phyloP scores from a whole-genome alignment of 2,797 vertebrate genomes.

The Sebastes kiyomatsui region DNA sequence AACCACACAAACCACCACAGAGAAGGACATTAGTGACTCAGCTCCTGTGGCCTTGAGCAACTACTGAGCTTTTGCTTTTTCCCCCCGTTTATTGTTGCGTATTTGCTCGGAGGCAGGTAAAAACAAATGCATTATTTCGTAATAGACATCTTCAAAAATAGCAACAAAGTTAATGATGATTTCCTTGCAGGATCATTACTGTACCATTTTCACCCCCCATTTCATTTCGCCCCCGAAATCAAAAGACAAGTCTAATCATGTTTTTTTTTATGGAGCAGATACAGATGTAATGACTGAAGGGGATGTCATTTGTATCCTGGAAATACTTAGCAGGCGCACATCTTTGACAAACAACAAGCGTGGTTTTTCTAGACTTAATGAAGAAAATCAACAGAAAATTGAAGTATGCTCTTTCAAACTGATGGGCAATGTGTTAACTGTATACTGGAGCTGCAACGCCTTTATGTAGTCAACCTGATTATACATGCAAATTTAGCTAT shows the following conservation, averaged over 20 bases:
- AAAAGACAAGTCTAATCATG: constrained; percentile 41
- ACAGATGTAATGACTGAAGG: constrained; percentile 37
- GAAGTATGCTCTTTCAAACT: neutral
- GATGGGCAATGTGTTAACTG: neutral
- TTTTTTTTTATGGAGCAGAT: constrained; percentile 9
- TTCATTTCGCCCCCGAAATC: constrained; percentile 46
- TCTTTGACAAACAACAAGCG: constrained; percentile 5
- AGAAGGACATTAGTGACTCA: constrained; percentile 1
- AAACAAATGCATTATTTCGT: constrained; percentile 44
- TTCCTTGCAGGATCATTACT: constrained; percentile 57
- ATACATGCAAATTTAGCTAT: neutral
- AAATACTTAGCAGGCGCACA: neutral
- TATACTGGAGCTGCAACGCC: neutral
- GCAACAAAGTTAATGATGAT: constrained; percentile 39
- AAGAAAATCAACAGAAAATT: neutral
- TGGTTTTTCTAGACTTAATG: neutral
- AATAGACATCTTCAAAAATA: constrained; percentile 52
- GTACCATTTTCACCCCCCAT: constrained; percentile 45
- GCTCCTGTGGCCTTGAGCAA: constrained; percentile 4
- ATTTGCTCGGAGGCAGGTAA: constrained; percentile 30
- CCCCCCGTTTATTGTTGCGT: constrained; percentile 16
- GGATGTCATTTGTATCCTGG: constrained; percentile 18
- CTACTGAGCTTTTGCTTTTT: neutral
- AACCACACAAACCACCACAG: neutral
- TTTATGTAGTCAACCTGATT: neutral